Evolutionary conservation across 2,888 invertebrate genomes (phyloP).

Genomic region (Orchesellides sinensis): DNA sequence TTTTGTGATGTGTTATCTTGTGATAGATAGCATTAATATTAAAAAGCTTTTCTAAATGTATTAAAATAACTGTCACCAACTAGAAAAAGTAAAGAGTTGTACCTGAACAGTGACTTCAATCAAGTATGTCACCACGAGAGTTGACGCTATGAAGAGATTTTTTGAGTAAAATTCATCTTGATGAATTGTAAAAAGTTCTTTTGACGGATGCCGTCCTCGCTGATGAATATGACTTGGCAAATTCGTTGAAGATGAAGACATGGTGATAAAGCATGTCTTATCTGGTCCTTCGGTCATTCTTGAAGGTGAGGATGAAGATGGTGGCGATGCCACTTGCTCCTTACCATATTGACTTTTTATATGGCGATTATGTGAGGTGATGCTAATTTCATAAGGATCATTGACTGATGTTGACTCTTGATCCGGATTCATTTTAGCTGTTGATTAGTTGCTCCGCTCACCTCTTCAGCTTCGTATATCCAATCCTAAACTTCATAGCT

Average conservation of each 20-base stretch:
- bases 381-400: slow-evolving; percentile 23
- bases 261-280: slow-evolving; percentile 21
- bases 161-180: slow-evolving; percentile 48
- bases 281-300: slow-evolving; percentile 3
- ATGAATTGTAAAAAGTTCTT: slow-evolving; percentile 32
- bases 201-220: slow-evolving; percentile 42
- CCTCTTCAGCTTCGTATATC: neutral
- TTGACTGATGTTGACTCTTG: slow-evolving; percentile 35
- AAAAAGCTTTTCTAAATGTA: neutral
- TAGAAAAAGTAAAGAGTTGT: slow-evolving; percentile 23
- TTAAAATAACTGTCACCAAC: slow-evolving; percentile 45
- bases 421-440: slow-evolving; percentile 52
- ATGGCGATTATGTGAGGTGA: neutral
- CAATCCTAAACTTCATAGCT: slow-evolving; percentile 21
- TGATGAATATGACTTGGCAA: neutral
- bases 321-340: neutral
- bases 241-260: slow-evolving; percentile 19
- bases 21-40: neutral
- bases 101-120: slow-evolving; percentile 74
- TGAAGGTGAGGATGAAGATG: neutral
- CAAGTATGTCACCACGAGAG: slow-evolving; percentile 74
- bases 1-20: too few relatives aligned
- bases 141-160: slow-evolving; percentile 70
- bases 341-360: slow-evolving; percentile 31
- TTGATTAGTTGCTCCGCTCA: neutral